Evolutionary conservation across 2,797 vertebrate genomes (phyloP).

Genomic region (Lepilemur septentrionalis): DNA sequence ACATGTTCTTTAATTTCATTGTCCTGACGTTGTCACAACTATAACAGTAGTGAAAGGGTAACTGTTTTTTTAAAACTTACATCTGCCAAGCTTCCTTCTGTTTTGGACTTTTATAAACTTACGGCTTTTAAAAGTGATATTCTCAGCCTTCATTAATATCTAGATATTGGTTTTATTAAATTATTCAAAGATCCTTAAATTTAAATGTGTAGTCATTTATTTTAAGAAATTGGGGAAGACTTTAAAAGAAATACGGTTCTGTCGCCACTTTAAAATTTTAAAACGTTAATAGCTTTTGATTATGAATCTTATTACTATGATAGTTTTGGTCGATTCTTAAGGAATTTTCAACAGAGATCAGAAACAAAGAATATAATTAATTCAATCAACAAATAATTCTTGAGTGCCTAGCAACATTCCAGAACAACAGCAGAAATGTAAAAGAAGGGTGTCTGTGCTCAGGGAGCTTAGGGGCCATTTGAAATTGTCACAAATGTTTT

Average conservation of each 20-base stretch:
- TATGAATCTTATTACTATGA: not conserved
- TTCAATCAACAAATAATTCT: not conserved
- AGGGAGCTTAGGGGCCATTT: not conserved
- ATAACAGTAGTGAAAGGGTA: not conserved
- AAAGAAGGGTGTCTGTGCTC: not conserved
- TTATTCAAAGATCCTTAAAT: constrained; percentile 34
- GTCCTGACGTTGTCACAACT: not conserved
- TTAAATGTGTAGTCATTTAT: not conserved
- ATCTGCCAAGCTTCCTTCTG: not conserved
- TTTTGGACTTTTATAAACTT: not conserved
- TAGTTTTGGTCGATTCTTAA: constrained; percentile 13
- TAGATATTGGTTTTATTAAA: not conserved
- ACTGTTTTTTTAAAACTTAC: not conserved
- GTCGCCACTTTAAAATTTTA: not conserved
- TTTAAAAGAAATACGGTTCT: constrained; percentile 8
- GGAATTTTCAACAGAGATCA: constrained; percentile 11
- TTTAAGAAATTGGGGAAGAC: not conserved
- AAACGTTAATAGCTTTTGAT: not conserved
- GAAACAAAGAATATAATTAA: not conserved
- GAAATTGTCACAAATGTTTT: not conserved
- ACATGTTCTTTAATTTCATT: constrained; percentile 25
- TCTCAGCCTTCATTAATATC: not conserved
- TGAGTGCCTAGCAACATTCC: not conserved
- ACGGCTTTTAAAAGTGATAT: not conserved
- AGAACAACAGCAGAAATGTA: not conserved